Conservation (phyloP, 2,797 vertebrate species). For the Melanotaenia nigrans region DNA sequence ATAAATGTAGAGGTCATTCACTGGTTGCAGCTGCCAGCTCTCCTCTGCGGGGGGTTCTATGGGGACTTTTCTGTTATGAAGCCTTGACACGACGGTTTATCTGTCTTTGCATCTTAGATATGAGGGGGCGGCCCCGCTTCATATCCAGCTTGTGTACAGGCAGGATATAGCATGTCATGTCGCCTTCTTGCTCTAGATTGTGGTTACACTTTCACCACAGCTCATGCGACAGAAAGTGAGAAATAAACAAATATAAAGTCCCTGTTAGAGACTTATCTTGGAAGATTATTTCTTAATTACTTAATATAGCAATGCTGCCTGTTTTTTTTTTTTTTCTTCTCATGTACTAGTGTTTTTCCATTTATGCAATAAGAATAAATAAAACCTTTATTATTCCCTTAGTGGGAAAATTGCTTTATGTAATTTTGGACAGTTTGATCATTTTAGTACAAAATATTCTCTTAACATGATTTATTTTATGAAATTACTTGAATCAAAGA, state of each 20-base stretch:
- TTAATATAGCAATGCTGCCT: constrained; percentile 3
- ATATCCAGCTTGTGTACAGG: constrained; percentile 38
- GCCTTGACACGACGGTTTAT: constrained; percentile 53
- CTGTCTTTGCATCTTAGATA: constrained; percentile 47
- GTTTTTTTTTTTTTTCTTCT: not conserved
- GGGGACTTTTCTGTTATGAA: constrained; percentile 57
- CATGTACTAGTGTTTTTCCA: constrained; percentile 14
- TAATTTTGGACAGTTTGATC: not conserved
- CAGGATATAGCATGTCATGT: constrained; percentile 72
- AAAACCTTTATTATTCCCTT: no score
- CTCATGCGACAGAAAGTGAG: constrained; percentile 27
- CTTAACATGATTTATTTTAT: not conserved
- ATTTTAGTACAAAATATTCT: not conserved
- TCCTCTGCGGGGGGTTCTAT: constrained; percentile 61
- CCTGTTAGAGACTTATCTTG: constrained; percentile 5
- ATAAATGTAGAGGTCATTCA: constrained; percentile 44
- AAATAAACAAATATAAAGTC: constrained; percentile 32
- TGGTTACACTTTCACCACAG: constrained; percentile 58
- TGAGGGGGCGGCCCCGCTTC: constrained; percentile 42
- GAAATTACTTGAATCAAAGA: not conserved
- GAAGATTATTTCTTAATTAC: constrained; percentile 19
- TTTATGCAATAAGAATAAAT: not conserved
- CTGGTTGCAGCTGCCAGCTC: constrained; percentile 50
- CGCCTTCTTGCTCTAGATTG: constrained; percentile 26
- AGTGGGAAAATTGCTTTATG: no score